A percentile compares a stretch with the other conserved stretches of the same genome.
phyloP scores from a whole-genome alignment of 1,140 invertebrate species.

The Nephila pilipes region DNA sequence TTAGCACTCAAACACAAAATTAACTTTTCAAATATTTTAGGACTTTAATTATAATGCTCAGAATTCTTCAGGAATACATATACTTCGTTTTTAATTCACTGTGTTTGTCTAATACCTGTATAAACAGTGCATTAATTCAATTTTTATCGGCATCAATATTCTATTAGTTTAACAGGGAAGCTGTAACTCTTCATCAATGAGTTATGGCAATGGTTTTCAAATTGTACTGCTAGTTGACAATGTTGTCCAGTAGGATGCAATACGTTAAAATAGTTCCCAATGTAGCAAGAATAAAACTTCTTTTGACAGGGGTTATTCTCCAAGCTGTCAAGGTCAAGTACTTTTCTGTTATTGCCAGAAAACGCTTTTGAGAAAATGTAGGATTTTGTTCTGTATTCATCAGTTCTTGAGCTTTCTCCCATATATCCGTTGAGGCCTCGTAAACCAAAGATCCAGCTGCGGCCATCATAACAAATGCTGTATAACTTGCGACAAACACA shows the following conservation, averaged over 20 bases:
- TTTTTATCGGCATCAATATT: too few relatives aligned
- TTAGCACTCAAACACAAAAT: too few relatives aligned
- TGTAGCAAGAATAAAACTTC: constrained; percentile 5
- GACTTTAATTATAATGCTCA: too few relatives aligned
- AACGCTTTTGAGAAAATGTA: not conserved
- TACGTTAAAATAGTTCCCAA: not conserved
- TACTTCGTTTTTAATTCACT: too few relatives aligned
- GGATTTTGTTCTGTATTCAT: not conserved
- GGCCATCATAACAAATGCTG: not conserved
- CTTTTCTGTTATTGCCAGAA: not conserved
- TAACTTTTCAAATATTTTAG: too few relatives aligned
- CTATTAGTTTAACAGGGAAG: too few relatives aligned
- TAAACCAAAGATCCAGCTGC: not conserved
- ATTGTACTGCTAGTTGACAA: too few relatives aligned
- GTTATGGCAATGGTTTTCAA: too few relatives aligned
- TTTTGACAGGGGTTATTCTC: constrained; percentile 15
- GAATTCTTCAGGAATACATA: too few relatives aligned
- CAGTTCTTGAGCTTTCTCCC: not conserved
- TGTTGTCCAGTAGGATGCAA: not conserved
- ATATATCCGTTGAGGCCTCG: not conserved
- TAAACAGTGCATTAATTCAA: too few relatives aligned
- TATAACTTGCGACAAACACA: not conserved
- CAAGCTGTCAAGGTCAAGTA: not conserved
- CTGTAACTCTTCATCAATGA: too few relatives aligned
- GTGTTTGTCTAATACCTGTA: too few relatives aligned